phyloP scores from a whole-genome alignment of 92 coral and sea anemone genomes.

The Heteractis magnifica region DNA sequence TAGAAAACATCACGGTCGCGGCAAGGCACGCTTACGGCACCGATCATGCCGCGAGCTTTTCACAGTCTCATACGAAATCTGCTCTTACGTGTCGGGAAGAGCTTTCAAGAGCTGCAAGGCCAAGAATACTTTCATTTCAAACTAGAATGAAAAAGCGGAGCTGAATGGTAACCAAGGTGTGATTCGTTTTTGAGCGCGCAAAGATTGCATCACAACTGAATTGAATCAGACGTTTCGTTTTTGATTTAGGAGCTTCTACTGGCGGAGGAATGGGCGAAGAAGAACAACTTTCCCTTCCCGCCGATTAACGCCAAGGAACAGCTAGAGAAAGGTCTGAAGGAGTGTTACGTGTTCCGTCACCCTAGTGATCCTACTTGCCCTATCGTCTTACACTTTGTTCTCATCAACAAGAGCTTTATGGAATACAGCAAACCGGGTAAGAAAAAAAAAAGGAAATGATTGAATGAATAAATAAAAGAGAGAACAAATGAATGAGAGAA shows the following conservation, averaged over 20 bases:
- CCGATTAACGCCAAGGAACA: conserved; percentile 73
- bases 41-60: too few species aligned
- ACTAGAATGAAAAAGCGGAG: too few species aligned
- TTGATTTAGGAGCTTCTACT: conserved; percentile 56
- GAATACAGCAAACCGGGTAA: conserved; percentile 74
- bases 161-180: background rate
- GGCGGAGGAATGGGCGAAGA: conserved; percentile 86
- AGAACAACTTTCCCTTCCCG: conserved; percentile 70
- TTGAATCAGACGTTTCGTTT: background rate
- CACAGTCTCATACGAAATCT: too few species aligned
- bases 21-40: too few species aligned
- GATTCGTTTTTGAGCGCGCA: background rate
- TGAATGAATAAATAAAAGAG: background rate
- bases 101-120: too few species aligned
- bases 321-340: conserved; percentile 54
- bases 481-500: too few species aligned
- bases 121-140: too few species aligned
- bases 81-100: too few species aligned
- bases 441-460: background rate
- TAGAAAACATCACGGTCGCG: too few species aligned
- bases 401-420: conserved; percentile 72
- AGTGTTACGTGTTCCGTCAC: conserved; percentile 77
- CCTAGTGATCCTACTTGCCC: conserved; percentile 71
- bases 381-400: conserved; percentile 72
- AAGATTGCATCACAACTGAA: background rate